Percentiles rank a stretch among this genome's conserved stretches.
Evolutionary conservation across 2,113 vertebrate genomes (phyloP).

Genomic region (Stigmatopora argus): DNA sequence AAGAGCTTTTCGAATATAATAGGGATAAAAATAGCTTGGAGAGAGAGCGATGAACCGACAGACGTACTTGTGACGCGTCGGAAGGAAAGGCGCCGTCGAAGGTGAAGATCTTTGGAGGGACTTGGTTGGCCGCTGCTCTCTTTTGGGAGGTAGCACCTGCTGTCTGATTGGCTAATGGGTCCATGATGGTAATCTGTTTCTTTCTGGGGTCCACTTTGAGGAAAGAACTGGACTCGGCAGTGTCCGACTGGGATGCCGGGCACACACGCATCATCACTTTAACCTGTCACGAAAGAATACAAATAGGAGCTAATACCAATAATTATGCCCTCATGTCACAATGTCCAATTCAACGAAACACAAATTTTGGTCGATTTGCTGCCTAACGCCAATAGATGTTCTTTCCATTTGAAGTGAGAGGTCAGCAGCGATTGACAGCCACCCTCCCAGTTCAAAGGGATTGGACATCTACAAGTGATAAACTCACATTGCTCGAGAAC

Average conservation of each 20-base stretch:
- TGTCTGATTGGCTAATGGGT: slow-evolving; percentile 77
- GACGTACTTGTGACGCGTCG: slow-evolving; percentile 89
- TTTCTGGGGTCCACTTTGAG: slow-evolving; percentile 93
- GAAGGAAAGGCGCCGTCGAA: slow-evolving; percentile 94
- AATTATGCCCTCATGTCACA: background rate
- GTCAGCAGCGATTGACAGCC: too few species aligned
- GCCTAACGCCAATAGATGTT: too few species aligned
- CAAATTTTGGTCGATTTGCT: background rate
- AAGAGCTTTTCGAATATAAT: background rate
- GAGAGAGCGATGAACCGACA: slow-evolving; percentile 3
- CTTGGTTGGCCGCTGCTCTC: slow-evolving; percentile 79
- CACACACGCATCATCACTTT: slow-evolving; percentile 97
- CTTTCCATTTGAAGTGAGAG: too few species aligned
- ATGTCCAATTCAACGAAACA: background rate
- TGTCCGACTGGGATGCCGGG: slow-evolving; percentile 75
- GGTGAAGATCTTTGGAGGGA: slow-evolving; percentile 95
- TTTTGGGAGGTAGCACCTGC: slow-evolving; percentile 79
- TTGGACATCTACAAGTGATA: too few species aligned
- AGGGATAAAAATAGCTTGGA: background rate
- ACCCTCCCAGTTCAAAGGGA: too few species aligned
- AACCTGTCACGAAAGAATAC: slow-evolving; percentile 70
- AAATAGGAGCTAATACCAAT: background rate
- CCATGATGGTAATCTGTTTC: slow-evolving; percentile 92
- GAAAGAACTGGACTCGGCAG: slow-evolving; percentile 89
- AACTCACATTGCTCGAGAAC: slow-evolving; percentile 24